These are phyloP conservation scores for Montipora sp. DNA, from an alignment of 64 coral and sea anemone genomes.

Conservation along the genomic window DNA sequence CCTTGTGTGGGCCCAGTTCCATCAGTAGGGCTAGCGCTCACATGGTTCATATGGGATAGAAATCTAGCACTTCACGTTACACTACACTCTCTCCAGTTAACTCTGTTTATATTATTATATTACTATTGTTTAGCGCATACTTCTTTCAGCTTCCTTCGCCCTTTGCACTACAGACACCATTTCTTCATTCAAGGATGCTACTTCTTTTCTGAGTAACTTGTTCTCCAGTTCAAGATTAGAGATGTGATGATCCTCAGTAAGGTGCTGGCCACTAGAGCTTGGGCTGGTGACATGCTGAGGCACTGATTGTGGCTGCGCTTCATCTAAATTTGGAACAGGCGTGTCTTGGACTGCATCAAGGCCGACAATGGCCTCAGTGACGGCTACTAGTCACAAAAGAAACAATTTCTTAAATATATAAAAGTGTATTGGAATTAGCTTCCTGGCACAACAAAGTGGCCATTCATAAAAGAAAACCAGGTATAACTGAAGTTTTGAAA, in stretches of 20 bases:
- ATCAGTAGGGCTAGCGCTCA: no score
- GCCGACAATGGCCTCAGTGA: background rate
- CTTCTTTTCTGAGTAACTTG: slow-evolving; percentile 89
- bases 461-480: no score
- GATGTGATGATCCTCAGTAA: slow-evolving; percentile 62
- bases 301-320: background rate
- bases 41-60: no score
- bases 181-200: slow-evolving; percentile 95
- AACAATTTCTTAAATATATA: background rate
- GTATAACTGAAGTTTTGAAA: no score
- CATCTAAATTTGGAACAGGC: background rate
- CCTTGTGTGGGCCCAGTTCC: no score
- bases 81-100: no score
- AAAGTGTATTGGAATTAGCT: no score
- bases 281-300: background rate
- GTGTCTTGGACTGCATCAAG: background rate
- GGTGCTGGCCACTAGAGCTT: background rate
- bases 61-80: no score
- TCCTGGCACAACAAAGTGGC: no score
- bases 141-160: slow-evolving; percentile 83
- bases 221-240: slow-evolving; percentile 97
- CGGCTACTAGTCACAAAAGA: background rate
- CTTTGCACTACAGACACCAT: slow-evolving; percentile 86
- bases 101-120: no score
- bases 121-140: slow-evolving; percentile 3